Conservation (phyloP, 2,113 vertebrate species). For the Lathamus discolor region DNA sequence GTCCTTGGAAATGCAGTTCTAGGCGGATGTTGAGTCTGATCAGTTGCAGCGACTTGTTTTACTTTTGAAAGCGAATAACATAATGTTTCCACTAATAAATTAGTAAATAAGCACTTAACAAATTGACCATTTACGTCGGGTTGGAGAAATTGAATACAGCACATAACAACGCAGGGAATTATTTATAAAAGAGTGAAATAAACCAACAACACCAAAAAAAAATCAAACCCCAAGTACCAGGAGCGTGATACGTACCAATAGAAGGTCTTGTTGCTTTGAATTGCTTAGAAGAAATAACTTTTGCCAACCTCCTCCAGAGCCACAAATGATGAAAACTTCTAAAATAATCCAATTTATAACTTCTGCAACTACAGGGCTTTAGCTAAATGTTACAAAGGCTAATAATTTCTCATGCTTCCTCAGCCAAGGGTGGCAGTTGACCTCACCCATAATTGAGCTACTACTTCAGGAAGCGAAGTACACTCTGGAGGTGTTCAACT, state of each 20-base stretch:
- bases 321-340: not conserved
- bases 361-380: not conserved
- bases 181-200: not conserved
- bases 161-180: not conserved
- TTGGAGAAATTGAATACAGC: not conserved
- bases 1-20: not conserved
- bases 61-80: not conserved
- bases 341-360: not conserved
- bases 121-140: not conserved
- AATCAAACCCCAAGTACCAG: not conserved
- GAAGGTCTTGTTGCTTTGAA: not conserved
- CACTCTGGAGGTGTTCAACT: not conserved
- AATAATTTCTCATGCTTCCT: slow-evolving; percentile 1
- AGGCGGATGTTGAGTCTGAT: not conserved
- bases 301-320: not conserved
- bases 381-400: not conserved
- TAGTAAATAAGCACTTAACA: not conserved
- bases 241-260: not conserved
- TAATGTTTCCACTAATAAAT: not conserved
- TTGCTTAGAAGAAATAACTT: not conserved
- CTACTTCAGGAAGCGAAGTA: not conserved
- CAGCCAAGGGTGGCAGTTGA: not conserved
- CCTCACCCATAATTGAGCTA: not conserved
- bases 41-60: not conserved
- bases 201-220: not conserved